Evolutionary conservation across 2,888 invertebrate species (phyloP), one percentile per base, ranked within the genome.

Genomic region (Drosophila vallismaia): DNA sequence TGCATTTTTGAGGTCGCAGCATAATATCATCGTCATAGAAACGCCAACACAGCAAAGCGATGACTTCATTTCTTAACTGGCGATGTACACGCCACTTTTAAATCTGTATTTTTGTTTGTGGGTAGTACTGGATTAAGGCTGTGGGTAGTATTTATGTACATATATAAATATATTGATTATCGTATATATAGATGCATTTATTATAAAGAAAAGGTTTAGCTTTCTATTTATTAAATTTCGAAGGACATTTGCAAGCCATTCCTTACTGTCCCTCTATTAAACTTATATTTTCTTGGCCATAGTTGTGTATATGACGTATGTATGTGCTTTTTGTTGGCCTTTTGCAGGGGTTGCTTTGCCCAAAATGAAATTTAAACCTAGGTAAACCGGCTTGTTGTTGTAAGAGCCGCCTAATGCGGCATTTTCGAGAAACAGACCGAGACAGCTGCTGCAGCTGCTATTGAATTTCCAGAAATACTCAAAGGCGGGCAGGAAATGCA

Each of bases 31-130:
- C 31, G 48, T 48, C 38, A 53, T 53, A 19, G 9, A 54, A 40
- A n/a, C 45, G 48, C 54, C 52, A 57, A 51, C 59, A 24, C 66
- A 56, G 46, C 66, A 50, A 45, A 60, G 67, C 12, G 50, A 77
- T 85, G 84, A 83, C 84, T 70, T 86, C 86, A 86, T 82, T 74
- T 66, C 48, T 14, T 57, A 60, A 58, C 67, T 72, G 73, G n/a
- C 46, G 54, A 28, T 38, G 33, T 54, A 8, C 52, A 53, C 64
- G 36, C 52, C 51, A 36, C 24, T 9, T 48, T 6, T n/a, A 36
- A 29, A 38, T 40, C 26, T 24, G 6, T 44, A n/a, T 12, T 26
- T 12, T 2, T 19, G 19, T 19, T 19, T 49, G 46, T 57, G 26
- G 4, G 40, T 42, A 29, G 8, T 9, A 45, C 33, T 33, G 26